Evolutionary conservation across 2,113 vertebrate genomes (phyloP).

Genomic region (Alligator mississippiensis): DNA sequence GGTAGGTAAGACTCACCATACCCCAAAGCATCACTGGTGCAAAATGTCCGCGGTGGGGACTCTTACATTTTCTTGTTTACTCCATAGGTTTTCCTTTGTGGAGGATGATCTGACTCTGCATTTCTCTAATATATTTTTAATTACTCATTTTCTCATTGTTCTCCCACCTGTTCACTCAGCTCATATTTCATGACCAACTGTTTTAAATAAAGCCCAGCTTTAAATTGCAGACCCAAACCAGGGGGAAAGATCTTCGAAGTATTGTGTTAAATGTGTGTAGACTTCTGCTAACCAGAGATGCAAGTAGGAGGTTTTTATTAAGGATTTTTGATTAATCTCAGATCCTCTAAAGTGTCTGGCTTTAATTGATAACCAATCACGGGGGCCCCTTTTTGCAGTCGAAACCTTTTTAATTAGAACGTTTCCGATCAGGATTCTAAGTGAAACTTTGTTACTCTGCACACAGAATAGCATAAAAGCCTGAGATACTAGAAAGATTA

Average conservation of each 20-base stretch:
- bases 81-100: neutral
- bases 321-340: neutral
- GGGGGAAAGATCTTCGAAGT: neutral
- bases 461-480: neutral
- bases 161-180: neutral
- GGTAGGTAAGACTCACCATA: no score
- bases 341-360: accelerated
- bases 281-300: neutral
- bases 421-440: neutral
- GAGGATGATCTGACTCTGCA: neutral
- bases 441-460: accelerated
- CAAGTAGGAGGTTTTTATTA: neutral
- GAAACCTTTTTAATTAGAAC: accelerated
- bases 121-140: neutral
- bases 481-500: neutral
- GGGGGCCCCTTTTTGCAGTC: accelerated
- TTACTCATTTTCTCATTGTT: neutral
- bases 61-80: neutral
- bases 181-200: neutral
- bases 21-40: neutral
- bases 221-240: neutral
- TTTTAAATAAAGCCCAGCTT: neutral
- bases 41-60: neutral
- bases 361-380: neutral
- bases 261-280: neutral